Percentiles rank a stretch among this genome's conserved stretches.
These are phyloP conservation scores for Syrphus vitripennis DNA, from an alignment of 2,888 invertebrate species.

Conservation along the genomic window DNA sequence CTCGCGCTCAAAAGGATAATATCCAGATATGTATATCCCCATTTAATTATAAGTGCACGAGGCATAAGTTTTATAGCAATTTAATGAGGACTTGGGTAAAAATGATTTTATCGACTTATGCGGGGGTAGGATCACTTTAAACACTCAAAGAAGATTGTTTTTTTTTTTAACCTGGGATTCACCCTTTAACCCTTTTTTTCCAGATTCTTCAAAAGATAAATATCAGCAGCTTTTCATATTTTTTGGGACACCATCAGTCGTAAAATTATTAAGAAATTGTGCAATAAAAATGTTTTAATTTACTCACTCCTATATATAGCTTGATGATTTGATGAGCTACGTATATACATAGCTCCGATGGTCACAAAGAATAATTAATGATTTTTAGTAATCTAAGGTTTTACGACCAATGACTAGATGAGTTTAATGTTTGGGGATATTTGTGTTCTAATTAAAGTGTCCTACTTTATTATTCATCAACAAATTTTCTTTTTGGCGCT, in stretches of 20 bases:
- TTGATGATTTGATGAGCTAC: slow-evolving; percentile 41
- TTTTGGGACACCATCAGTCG: slow-evolving; percentile 34
- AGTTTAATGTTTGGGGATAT: neutral
- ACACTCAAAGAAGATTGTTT: slow-evolving; percentile 63
- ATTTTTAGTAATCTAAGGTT: slow-evolving; percentile 27
- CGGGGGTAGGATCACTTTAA: neutral
- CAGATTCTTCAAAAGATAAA: neutral
- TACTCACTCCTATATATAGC: neutral
- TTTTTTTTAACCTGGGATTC: neutral
- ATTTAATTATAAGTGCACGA: slow-evolving; percentile 73
- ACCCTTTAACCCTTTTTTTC: slow-evolving; percentile 37
- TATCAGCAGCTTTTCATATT: slow-evolving; percentile 30
- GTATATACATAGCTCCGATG: too few relatives aligned
- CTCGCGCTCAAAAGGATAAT: neutral
- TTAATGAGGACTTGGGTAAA: slow-evolving; percentile 73
- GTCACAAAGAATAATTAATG: slow-evolving; percentile 64
- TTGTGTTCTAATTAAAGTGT: slow-evolving; percentile 45
- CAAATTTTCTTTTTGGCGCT: neutral
- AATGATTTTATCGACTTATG: slow-evolving; percentile 73
- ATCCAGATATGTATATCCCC: slow-evolving; percentile 2
- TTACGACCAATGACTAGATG: slow-evolving; percentile 23
- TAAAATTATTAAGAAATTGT: slow-evolving; percentile 56
- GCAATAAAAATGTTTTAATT: slow-evolving; percentile 42
- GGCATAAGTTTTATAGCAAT: slow-evolving; percentile 73
- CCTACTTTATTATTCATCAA: slow-evolving; percentile 28